A percentile compares a stretch with the other conserved stretches of the same genome.
phyloP scores from a whole-genome alignment of 2,113 vertebrate species.

The Benitochromis conjunctus region DNA sequence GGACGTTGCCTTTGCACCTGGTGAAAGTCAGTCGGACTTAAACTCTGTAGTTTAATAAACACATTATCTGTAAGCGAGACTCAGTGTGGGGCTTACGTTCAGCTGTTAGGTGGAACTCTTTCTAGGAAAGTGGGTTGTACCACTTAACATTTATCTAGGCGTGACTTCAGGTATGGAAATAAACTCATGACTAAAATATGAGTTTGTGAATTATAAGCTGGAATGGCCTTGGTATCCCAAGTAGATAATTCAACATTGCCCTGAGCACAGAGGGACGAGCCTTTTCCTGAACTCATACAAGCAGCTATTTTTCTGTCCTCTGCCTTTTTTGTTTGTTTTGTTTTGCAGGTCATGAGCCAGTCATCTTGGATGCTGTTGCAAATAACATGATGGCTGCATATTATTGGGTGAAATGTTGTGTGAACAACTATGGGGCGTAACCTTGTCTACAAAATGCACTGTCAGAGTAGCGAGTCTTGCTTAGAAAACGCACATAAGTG shows the following conservation, averaged over 20 bases:
- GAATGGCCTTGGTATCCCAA: not conserved
- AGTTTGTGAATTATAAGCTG: constrained; percentile 38
- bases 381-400: not conserved
- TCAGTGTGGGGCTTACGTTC: not conserved
- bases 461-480: not conserved
- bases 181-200: constrained; percentile 49
- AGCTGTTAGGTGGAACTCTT: not conserved
- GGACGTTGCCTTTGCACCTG: not conserved
- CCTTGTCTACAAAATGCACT: not conserved
- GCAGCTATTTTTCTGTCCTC: not conserved
- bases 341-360: not conserved
- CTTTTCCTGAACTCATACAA: not conserved
- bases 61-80: not conserved
- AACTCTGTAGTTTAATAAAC: not conserved
- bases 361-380: not conserved
- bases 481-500: not conserved
- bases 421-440: not conserved
- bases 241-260: not conserved
- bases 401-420: not conserved
- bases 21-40: not conserved
- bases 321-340: not conserved
- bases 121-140: not conserved
- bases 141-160: not conserved
- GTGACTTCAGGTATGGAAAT: constrained; percentile 7
- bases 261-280: not conserved